Evolutionary conservation across 1,140 invertebrate species (phyloP), one percentile per base, ranked within the genome.

Genomic region (Aphelenchoides avenae): DNA sequence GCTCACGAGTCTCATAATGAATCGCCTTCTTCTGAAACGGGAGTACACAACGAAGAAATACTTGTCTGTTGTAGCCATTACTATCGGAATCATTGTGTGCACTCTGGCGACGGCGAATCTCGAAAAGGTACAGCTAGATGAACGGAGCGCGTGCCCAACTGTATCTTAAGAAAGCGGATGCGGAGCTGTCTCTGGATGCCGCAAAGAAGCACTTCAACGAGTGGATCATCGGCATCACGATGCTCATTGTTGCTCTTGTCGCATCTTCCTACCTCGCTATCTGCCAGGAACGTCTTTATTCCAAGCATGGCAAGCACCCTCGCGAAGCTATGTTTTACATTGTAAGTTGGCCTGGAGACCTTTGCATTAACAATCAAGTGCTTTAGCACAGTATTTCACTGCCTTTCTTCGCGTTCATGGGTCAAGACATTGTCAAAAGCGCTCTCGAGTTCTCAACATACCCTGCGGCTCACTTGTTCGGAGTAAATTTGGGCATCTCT

Each of bases 1-100:
- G 22, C 89, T 97, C 80, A 89, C 92, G 0, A 96, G 92, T 79
- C 88, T 98, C 86, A 84, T 94, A 40, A 87, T 97, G 85, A 89
- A 91, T 40, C 87, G 93, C 15, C 81, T 92, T 58, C 86, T 96
- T 52, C 77, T 94, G 15, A 88, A 90, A 67, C 89, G 87, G 59
- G 75, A 76, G 33, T 97, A 97, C 73, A 82, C 84, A 13, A 78
- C 86, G 3, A 83, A 84, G 13, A 95, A 97, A 79, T 96, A 95
- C 80, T 44, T 91, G 13, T 90, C 93, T 9, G 89, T 98, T 18
- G 78, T 86, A 2, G 86, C 95, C 83, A 95, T 98, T 69, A 90
- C 90, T 0, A 62, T 86, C 27, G 93, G 93, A 18, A 95, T 97
- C 53, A 81, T 86, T 0, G 81, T 92, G 15, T 95, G 91, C 77